These are phyloP conservation scores for Pangasius macronema DNA, from an alignment of 2,797 vertebrate species.

Conservation along the genomic window DNA sequence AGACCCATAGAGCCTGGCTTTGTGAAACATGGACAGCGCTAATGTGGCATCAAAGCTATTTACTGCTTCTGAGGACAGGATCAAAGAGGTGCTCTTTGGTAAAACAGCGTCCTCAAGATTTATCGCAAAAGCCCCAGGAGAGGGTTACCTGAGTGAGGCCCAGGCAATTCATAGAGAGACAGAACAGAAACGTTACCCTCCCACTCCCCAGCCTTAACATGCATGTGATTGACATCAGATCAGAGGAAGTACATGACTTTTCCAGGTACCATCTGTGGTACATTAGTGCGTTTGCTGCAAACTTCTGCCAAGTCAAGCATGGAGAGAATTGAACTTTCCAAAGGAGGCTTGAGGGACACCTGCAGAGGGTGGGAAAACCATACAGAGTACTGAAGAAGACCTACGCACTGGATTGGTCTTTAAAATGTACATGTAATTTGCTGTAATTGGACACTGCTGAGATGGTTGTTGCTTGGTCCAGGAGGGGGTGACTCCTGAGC, in stretches of 20 bases:
- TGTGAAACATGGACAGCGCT: slow-evolving; percentile 49
- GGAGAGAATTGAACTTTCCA: slow-evolving; percentile 41
- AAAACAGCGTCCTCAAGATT: slow-evolving; percentile 52
- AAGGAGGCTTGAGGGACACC: slow-evolving; percentile 27
- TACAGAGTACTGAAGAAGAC: slow-evolving; percentile 30
- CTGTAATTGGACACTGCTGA: slow-evolving; percentile 37
- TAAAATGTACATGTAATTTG: slow-evolving; percentile 51
- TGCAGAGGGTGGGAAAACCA: not conserved
- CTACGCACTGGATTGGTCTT: slow-evolving; percentile 23
- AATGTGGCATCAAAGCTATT: slow-evolving; percentile 57
- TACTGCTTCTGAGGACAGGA: slow-evolving; percentile 47
- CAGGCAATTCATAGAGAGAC: slow-evolving; percentile 2
- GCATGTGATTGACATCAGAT: slow-evolving; percentile 72
- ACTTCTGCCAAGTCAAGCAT: slow-evolving; percentile 4
- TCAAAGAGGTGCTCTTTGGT: slow-evolving; percentile 50
- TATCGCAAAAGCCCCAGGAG: slow-evolving; percentile 34
- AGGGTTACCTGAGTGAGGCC: slow-evolving; percentile 50
- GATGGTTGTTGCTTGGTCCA: slow-evolving; percentile 36
- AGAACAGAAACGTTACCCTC: slow-evolving; percentile 8
- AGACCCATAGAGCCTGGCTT: slow-evolving; percentile 32
- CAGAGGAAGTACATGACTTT: slow-evolving; percentile 65
- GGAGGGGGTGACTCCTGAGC: slow-evolving; percentile 56
- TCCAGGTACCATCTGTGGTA: slow-evolving; percentile 51
- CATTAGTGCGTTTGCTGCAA: slow-evolving; percentile 48
- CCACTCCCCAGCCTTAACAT: slow-evolving; percentile 64